Conservation (phyloP, 2,113 vertebrate species). For the Chitala chitala region DNA sequence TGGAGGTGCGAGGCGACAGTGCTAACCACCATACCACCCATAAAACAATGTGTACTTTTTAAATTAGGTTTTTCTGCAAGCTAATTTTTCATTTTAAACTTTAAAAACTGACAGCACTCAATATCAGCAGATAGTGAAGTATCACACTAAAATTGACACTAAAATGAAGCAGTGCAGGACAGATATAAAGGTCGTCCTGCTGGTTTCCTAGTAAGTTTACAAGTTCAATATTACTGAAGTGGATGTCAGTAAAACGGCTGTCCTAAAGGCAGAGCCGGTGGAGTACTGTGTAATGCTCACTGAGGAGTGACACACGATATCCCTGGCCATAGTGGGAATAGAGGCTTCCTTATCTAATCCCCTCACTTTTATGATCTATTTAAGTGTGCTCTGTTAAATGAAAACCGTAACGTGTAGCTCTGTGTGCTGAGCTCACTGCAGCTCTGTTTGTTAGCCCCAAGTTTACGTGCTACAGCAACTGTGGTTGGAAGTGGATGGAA, state of each 20-base stretch:
- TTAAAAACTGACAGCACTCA: no score
- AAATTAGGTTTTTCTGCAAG: no score
- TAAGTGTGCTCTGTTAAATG: constrained; percentile 14
- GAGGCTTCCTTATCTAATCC: constrained; percentile 38
- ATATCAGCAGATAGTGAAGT: no score
- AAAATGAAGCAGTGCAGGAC: no score
- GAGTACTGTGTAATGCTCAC: constrained; percentile 35
- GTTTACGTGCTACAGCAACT: not conserved
- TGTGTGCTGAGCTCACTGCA: constrained; percentile 6
- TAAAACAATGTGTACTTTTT: no score
- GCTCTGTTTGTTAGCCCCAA: constrained; percentile 11
- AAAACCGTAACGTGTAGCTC: constrained; percentile 28
- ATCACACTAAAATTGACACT: not conserved
- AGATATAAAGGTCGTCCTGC: no score
- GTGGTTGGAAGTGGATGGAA: constrained; percentile 34
- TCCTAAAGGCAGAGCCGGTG: constrained; percentile 44
- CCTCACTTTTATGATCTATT: constrained; percentile 29
- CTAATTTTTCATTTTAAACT: no score
- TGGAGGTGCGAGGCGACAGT: no score
- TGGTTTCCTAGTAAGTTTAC: constrained; percentile 21
- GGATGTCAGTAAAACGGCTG: constrained; percentile 49
- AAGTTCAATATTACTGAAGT: constrained; percentile 48
- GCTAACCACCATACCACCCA: no score
- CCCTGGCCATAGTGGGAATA: constrained; percentile 36
- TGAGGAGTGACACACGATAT: constrained; percentile 44